A percentile compares a stretch with the other conserved stretches of the same genome.
phyloP scores from a whole-genome alignment of 2,797 vertebrate species.

The Cyclura pinguis region DNA sequence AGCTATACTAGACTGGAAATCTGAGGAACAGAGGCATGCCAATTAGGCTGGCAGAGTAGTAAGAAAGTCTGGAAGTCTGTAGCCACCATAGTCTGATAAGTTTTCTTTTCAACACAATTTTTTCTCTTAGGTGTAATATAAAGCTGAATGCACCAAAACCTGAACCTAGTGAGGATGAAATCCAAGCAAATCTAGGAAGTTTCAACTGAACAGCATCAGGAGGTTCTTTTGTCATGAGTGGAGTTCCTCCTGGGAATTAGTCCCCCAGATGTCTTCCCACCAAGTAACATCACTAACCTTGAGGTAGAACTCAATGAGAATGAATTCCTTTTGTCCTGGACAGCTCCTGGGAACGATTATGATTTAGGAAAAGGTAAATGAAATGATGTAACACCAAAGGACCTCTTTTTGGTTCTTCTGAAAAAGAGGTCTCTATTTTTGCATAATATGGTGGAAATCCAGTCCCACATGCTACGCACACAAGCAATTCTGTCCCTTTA shows the following conservation, averaged over 20 bases:
- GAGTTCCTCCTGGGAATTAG: conserved; percentile 9
- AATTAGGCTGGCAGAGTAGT: too few species aligned
- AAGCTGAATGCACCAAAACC: conserved; percentile 70
- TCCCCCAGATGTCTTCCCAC: conserved; percentile 46
- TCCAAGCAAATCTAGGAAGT: conserved; percentile 58
- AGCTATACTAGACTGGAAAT: neutral
- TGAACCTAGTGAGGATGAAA: conserved; percentile 43
- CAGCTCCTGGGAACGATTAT: conserved; percentile 76
- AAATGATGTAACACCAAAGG: neutral
- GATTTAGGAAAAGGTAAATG: conserved; percentile 78
- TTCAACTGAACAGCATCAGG: conserved; percentile 74
- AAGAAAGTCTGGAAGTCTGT: neutral
- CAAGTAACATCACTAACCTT: conserved; percentile 77
- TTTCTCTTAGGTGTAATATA: conserved; percentile 71
- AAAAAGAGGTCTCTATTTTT: neutral
- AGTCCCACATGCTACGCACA: neutral
- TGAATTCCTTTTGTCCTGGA: conserved; percentile 76
- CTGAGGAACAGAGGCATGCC: neutral
- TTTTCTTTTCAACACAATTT: too few species aligned
- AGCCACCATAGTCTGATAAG: neutral
- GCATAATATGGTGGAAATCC: neutral
- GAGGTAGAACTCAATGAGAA: conserved; percentile 56
- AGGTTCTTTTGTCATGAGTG: conserved; percentile 65
- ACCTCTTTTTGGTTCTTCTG: neutral
- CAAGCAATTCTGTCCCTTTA: neutral